A percentile compares a stretch with the other conserved stretches of the same genome.
phyloP scores from a whole-genome alignment of 92 coral and sea anemone genomes.

The Pocillopora grandis region DNA sequence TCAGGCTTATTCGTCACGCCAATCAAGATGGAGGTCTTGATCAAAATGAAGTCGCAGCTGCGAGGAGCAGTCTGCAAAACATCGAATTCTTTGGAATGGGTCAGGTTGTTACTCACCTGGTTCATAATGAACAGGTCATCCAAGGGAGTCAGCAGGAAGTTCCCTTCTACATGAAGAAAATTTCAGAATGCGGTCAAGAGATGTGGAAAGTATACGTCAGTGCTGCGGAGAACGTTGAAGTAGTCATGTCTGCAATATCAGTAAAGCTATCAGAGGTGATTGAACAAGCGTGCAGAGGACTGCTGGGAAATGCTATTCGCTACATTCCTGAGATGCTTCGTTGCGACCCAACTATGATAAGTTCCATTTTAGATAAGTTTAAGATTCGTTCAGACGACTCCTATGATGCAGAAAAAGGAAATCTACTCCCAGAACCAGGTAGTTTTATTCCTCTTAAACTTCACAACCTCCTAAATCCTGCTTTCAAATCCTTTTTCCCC shows the following conservation, averaged over 20 bases:
- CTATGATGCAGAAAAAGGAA: conserved; percentile 3
- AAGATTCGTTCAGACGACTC: conserved; percentile 62
- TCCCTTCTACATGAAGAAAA: neutral
- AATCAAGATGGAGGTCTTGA: conserved; percentile 12
- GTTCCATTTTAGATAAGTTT: conserved; percentile 43
- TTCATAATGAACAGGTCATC: conserved; percentile 22
- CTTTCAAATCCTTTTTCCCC: conserved; percentile 54
- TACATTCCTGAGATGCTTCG: conserved; percentile 54
- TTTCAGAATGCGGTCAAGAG: conserved; percentile 10
- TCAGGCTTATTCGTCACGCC: conserved; percentile 60
- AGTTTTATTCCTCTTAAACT: conserved; percentile 58
- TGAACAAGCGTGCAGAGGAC: neutral
- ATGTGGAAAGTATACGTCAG: conserved; percentile 55
- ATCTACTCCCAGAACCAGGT: conserved; percentile 60
- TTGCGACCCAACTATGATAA: conserved; percentile 24
- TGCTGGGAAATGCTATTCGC: neutral
- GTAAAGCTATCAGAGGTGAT: neutral
- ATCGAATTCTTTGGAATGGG: conserved; percentile 21
- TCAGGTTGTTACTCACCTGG: conserved; percentile 24
- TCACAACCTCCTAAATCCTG: conserved; percentile 65
- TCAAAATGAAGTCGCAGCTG: neutral
- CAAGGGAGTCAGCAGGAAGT: conserved; percentile 40
- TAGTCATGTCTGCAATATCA: conserved; percentile 38
- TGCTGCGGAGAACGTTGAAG: neutral
- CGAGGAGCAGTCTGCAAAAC: conserved; percentile 28